phyloP scores from a whole-genome alignment of 2,888 invertebrate species.

The Tineola bisselliella region DNA sequence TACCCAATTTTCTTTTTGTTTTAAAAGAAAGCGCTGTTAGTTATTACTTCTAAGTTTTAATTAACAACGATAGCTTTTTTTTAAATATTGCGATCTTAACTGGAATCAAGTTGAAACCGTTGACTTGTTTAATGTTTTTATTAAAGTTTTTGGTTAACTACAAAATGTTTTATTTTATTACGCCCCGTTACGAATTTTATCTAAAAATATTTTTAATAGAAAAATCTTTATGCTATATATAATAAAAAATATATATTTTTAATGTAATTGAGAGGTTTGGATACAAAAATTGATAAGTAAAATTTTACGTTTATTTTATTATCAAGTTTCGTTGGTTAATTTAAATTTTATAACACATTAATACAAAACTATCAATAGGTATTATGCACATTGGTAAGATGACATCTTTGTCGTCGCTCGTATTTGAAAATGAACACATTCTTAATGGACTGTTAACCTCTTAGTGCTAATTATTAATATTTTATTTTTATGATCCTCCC shows the following conservation, averaged over 20 bases:
- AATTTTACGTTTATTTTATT: conserved; percentile 10
- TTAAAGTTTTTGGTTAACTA: conserved; percentile 35
- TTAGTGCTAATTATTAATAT: conserved; percentile 55
- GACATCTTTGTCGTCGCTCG: not conserved
- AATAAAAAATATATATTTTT: not conserved
- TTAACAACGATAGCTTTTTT: conserved; percentile 58
- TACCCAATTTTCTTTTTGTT: not conserved
- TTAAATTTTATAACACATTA: conserved; percentile 6
- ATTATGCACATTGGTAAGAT: not conserved
- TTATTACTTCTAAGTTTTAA: conserved; percentile 32
- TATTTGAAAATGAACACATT: conserved; percentile 36
- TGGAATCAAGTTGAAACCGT: conserved; percentile 47
- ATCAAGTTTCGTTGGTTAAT: not conserved
- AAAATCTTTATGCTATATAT: not conserved
- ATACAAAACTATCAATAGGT: not conserved
- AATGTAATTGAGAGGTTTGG: not conserved
- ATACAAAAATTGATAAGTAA: not conserved
- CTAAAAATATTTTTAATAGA: not conserved
- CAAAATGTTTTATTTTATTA: conserved; percentile 3
- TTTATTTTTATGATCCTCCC: conserved; percentile 49
- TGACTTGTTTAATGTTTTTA: conserved; percentile 60
- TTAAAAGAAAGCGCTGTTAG: conserved; percentile 37
- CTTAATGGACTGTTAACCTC: conserved; percentile 53
- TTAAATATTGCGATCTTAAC: conserved; percentile 56
- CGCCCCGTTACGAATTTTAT: conserved; percentile 7